phyloP scores from a whole-genome alignment of 2,888 invertebrate species.

The Ormyrus labotus region DNA sequence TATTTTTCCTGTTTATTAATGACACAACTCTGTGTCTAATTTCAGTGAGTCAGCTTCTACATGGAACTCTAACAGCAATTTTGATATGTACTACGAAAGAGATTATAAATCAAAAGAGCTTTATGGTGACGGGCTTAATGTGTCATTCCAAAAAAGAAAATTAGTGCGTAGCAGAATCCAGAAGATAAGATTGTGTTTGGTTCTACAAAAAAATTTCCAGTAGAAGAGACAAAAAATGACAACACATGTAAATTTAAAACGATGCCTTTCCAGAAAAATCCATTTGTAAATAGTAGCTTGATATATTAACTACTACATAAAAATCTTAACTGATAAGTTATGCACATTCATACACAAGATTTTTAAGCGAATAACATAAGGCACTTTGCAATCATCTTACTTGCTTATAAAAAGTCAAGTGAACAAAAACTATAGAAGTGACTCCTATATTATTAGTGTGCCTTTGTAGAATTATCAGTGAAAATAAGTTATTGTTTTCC shows the following conservation, averaged over 20 bases:
- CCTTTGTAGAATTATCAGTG: constrained; percentile 20
- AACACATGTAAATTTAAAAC: constrained; percentile 4
- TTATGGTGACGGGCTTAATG: constrained; percentile 25
- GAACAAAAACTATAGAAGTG: neutral
- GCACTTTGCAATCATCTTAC: neutral
- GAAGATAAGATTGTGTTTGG: constrained; percentile 31
- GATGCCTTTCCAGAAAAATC: constrained; percentile 22
- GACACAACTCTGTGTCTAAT: constrained; percentile 13
- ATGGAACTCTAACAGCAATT: constrained; percentile 19
- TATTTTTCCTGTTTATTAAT: neutral
- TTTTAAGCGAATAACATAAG: constrained; percentile 11
- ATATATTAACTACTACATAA: constrained; percentile 28
- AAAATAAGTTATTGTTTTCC: constrained; percentile 1
- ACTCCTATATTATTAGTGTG: constrained; percentile 14
- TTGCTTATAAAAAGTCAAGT: too few species aligned
- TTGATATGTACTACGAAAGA: constrained; percentile 5
- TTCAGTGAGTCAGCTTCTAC: constrained; percentile 33
- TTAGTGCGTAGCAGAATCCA: constrained; percentile 27
- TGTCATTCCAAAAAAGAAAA: constrained; percentile 25
- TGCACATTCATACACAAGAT: neutral
- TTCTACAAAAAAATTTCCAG: neutral
- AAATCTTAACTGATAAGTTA: constrained; percentile 26
- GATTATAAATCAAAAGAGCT: constrained; percentile 28
- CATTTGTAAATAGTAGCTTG: constrained; percentile 27
- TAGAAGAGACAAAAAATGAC: constrained; percentile 6